phyloP scores from a whole-genome alignment of 1,140 invertebrate genomes.

The Akabosia matsudoensis region DNA sequence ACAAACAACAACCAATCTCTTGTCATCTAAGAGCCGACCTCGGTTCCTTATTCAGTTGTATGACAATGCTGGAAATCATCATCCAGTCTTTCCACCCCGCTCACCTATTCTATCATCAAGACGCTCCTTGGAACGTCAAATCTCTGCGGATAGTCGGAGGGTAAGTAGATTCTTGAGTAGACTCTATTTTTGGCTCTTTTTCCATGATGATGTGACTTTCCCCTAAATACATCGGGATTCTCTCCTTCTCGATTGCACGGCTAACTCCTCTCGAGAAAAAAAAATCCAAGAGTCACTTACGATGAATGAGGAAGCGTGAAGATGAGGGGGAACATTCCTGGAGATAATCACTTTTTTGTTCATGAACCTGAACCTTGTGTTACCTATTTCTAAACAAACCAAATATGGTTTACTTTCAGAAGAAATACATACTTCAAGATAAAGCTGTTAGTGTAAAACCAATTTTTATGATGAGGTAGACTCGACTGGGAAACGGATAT shows the following conservation, averaged over 20 bases:
- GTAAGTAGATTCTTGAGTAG: constrained; percentile 25
- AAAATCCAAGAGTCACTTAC: not conserved
- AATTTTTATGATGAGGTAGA: too few relatives aligned
- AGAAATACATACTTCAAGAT: not conserved
- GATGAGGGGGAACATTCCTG: not conserved
- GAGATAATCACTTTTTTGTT: not conserved
- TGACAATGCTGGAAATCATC: constrained; percentile 36
- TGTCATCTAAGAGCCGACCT: constrained; percentile 22
- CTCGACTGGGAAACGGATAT: too few relatives aligned
- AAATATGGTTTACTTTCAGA: not conserved
- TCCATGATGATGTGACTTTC: not conserved
- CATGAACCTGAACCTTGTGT: not conserved
- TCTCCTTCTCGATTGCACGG: too few relatives aligned
- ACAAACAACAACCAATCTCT: not conserved
- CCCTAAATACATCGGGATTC: not conserved
- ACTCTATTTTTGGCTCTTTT: constrained; percentile 28
- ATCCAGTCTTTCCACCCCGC: constrained; percentile 32
- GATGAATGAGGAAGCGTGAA: not conserved
- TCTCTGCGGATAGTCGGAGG: constrained; percentile 30
- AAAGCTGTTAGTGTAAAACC: too few relatives aligned
- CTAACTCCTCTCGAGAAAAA: not conserved
- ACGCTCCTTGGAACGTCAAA: constrained; percentile 11
- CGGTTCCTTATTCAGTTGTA: constrained; percentile 35
- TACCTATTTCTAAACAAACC: not conserved
- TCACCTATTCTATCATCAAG: constrained; percentile 24